These are phyloP conservation scores for Cheiracanthium punctorium DNA, from an alignment of 2,888 invertebrate genomes.

Conservation along the genomic window DNA sequence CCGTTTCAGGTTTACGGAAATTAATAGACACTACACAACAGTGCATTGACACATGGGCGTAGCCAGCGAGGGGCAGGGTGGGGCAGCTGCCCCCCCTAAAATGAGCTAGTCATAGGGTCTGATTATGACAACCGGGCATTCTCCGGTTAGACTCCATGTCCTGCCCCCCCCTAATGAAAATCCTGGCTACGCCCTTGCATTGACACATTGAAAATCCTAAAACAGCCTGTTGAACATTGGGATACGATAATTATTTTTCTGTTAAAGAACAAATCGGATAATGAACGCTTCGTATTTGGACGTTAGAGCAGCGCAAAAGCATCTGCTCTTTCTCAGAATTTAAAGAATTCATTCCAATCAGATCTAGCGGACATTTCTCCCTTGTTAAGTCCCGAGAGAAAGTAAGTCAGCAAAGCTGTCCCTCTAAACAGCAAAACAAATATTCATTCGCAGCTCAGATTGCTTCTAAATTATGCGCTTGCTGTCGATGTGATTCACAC, in stretches of 20 bases:
- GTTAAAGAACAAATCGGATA: slow-evolving; percentile 6
- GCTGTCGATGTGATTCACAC: neutral
- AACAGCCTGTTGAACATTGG: slow-evolving; percentile 19
- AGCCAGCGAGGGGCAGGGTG: no score
- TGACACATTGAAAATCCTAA: slow-evolving; percentile 10
- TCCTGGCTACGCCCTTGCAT: no score
- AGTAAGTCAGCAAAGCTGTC: neutral
- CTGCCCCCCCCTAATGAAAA: no score
- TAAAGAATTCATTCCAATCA: neutral
- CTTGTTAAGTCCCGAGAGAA: neutral
- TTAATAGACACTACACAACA: no score
- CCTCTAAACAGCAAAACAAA: neutral
- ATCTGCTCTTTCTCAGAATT: neutral
- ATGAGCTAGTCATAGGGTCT: no score
- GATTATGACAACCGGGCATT: no score
- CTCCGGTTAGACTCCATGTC: neutral
- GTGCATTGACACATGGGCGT: no score
- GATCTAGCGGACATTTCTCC: neutral
- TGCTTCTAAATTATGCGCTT: neutral
- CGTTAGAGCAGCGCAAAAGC: neutral
- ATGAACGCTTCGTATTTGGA: neutral
- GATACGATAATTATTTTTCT: slow-evolving; percentile 10
- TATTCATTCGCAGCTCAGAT: neutral
- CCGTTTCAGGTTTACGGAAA: neutral
- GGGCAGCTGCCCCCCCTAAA: no score